Conservation (phyloP, 2,113 vertebrate genomes). For the Plecturocebus donacophilus region DNA sequence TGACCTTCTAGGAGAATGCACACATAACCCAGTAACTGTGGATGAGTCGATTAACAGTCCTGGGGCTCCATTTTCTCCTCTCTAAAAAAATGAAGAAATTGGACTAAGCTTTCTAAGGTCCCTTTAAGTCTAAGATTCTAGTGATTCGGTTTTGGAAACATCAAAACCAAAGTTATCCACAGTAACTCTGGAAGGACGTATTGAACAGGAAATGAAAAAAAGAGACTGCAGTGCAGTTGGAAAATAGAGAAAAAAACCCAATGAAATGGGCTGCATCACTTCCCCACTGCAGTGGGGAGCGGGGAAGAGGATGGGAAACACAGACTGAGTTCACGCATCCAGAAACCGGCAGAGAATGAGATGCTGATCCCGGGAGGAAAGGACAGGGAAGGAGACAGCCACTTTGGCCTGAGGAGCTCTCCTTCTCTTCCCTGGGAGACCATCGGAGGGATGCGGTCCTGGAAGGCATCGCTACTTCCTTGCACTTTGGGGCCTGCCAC, state of each 20-base stretch:
- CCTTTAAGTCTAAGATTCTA: not conserved
- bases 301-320: not conserved
- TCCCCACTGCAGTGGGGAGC: not conserved
- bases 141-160: not conserved
- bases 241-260: not conserved
- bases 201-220: not conserved
- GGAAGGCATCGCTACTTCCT: not conserved
- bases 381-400: not conserved
- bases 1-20: not conserved
- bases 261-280: not conserved
- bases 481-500: not conserved
- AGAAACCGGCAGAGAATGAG: not conserved
- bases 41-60: no score
- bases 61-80: not conserved
- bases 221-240: not conserved
- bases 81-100: not conserved
- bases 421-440: not conserved
- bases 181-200: not conserved
- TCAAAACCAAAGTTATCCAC: not conserved
- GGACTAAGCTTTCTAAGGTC: not conserved
- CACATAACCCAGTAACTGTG: no score
- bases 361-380: not conserved
- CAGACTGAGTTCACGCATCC: not conserved
- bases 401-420: not conserved
- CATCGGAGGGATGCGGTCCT: accelerated